A percentile compares a stretch with the other conserved stretches of the same genome.
Conservation (phyloP, 35 echinoderm and acorn worm species). For the Eucidaris tribuloides region DNA sequence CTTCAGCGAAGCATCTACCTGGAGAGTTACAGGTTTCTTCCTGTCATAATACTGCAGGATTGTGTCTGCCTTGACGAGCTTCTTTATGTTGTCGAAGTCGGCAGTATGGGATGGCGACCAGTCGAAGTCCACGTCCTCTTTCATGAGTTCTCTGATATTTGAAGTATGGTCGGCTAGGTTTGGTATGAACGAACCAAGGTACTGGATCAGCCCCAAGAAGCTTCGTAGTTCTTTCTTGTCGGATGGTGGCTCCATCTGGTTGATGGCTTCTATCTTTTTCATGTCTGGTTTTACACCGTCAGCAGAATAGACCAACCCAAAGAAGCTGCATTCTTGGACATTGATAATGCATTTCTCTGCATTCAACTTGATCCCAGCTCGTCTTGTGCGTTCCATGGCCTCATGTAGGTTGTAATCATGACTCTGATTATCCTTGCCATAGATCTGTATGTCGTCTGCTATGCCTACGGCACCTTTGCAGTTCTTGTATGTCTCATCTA, state of each 20-base stretch:
- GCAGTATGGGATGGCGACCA: slow-evolving; percentile 19
- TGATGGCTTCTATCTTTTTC: slow-evolving; percentile 26
- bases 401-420: slow-evolving; percentile 48
- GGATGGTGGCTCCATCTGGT: background rate
- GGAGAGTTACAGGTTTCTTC: slow-evolving; percentile 12
- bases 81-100: slow-evolving; percentile 30
- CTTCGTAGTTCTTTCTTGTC: slow-evolving; percentile 10
- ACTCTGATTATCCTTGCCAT: background rate
- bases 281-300: slow-evolving; percentile 24
- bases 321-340: slow-evolving; percentile 21
- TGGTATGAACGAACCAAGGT: slow-evolving; percentile 53
- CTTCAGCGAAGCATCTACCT: slow-evolving; percentile 41
- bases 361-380: background rate
- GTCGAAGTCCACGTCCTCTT: slow-evolving; percentile 30
- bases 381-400: slow-evolving; percentile 2
- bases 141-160: slow-evolving; percentile 51
- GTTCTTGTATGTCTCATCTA: slow-evolving; percentile 1
- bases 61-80: background rate
- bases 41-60: slow-evolving; percentile 35
- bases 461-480: slow-evolving; percentile 27
- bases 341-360: slow-evolving; percentile 47
- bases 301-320: slow-evolving; percentile 18
- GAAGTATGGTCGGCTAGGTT: slow-evolving; percentile 41
- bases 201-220: slow-evolving; percentile 6
- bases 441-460: slow-evolving; percentile 44